A percentile compares a stretch with the other conserved stretches of the same genome.
phyloP scores from a whole-genome alignment of 2,888 invertebrate genomes.

The Proisotoma minuta region DNA sequence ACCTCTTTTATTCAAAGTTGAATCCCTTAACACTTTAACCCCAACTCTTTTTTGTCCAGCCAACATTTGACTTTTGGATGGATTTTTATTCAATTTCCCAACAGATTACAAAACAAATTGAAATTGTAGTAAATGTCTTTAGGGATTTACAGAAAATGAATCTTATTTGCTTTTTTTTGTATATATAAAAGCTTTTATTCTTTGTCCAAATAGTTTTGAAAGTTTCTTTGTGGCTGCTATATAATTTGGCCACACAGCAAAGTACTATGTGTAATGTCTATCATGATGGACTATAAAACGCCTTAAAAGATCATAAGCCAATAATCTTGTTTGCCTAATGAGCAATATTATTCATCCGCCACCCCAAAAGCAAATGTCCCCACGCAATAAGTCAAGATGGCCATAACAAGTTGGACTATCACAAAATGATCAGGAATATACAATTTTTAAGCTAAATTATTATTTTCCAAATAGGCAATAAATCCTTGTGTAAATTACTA shows the following conservation, averaged over 20 bases:
- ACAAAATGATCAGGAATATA: background rate
- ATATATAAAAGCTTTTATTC: background rate
- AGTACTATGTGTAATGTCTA: background rate
- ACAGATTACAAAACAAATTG: background rate
- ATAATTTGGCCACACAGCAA: background rate
- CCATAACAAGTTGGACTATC: background rate
- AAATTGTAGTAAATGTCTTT: conserved; percentile 6
- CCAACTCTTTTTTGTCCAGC: background rate
- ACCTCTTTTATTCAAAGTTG: background rate
- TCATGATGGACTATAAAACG: background rate
- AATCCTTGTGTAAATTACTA: conserved; percentile 41
- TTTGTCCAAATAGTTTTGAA: background rate
- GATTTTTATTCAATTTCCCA: background rate
- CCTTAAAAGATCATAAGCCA: background rate
- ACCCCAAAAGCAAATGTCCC: background rate
- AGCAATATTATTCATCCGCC: background rate
- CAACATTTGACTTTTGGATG: background rate
- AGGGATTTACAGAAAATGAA: background rate
- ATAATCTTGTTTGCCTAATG: background rate
- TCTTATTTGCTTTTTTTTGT: background rate
- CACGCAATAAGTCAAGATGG: background rate
- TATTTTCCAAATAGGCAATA: conserved; percentile 40
- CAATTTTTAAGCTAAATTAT: conserved; percentile 13
- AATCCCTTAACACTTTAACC: conserved; percentile 5
- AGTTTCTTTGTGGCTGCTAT: background rate